Evolutionary conservation across 2,797 vertebrate genomes (phyloP), one percentile per base, ranked within the genome.

Genomic region (Takifugu rubripes): DNA sequence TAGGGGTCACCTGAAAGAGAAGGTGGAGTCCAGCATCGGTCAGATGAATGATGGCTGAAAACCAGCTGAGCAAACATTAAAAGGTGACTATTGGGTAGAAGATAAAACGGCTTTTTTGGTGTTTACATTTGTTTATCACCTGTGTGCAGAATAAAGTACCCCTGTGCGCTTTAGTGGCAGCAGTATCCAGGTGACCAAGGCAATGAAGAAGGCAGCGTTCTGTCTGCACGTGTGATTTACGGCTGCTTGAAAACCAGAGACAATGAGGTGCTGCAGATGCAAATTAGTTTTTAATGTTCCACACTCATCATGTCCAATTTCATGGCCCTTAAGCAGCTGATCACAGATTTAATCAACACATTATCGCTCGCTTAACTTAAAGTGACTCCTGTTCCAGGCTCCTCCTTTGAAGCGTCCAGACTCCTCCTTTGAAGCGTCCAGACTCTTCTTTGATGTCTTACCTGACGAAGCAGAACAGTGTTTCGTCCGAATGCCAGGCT

Each of bases 261-360:
- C 86, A 85, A 85, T 84, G 77, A 81, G 83, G 81, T 57, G 68
- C 77, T 82, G 81, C 77, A 83, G 44, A 88, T 86, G 87, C 86
- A 89, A 85, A 90, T 91, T 88, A 83, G 79, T 84, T 88, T 90
- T 89, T 91, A 90, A 92, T 91, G 88, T 84, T 78, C 86, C 85
- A 79, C 84, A 90, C 84, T 89, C 87, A 89, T 92, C 86, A 86
- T 89, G 85, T 89, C 85, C 87, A 89, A 91, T 91, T 91, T 88
- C 87, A 91, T 88, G 88, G 76, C 84, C 86, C 84, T 86, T 83
- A 79, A 79, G 84, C 80, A 79, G 82, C 80, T 87, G 83, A 88
- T 90, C 85, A 73, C 72, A 84, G 82, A 87, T 90, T 89, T 83
- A 86, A 86, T 89, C 84, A 80, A 87, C 74, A 79, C 81, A 59